Evolutionary conservation across 2,113 vertebrate genomes (phyloP).

Genomic region (Eublepharis macularius): DNA sequence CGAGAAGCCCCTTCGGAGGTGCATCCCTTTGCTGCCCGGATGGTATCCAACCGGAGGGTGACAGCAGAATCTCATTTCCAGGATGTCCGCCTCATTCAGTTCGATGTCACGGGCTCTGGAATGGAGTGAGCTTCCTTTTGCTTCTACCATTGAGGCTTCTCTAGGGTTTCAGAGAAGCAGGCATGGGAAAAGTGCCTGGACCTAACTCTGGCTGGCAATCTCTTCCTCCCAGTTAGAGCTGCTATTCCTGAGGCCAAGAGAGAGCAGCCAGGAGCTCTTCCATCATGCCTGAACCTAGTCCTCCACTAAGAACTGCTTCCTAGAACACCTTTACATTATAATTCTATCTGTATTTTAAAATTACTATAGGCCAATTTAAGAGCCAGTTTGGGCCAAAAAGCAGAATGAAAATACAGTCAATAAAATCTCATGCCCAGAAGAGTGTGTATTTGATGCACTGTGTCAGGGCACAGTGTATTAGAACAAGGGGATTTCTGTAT

Average conservation of each 20-base stretch:
- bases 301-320: too few relatives aligned
- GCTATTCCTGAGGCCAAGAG: too few relatives aligned
- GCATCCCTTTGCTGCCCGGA: conserved; percentile 75
- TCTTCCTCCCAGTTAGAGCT: too few relatives aligned
- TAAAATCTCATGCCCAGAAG: not conserved
- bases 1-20: conserved; percentile 59
- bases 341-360: too few relatives aligned
- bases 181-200: too few relatives aligned
- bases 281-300: too few relatives aligned
- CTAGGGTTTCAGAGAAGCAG: fast-evolving
- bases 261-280: too few relatives aligned
- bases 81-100: conserved; percentile 91
- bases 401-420: too few relatives aligned
- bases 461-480: not conserved
- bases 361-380: too few relatives aligned
- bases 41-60: conserved; percentile 83
- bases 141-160: not conserved
- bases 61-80: conserved; percentile 87
- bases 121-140: conserved; percentile 79
- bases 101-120: conserved; percentile 83
- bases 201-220: too few relatives aligned
- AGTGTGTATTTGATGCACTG: not conserved
- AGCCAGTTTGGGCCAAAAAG: too few relatives aligned
- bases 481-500: not conserved
- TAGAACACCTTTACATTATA: too few relatives aligned